Evolutionary conservation across 1,140 invertebrate species (phyloP).

Genomic region (Nasonia giraulti): DNA sequence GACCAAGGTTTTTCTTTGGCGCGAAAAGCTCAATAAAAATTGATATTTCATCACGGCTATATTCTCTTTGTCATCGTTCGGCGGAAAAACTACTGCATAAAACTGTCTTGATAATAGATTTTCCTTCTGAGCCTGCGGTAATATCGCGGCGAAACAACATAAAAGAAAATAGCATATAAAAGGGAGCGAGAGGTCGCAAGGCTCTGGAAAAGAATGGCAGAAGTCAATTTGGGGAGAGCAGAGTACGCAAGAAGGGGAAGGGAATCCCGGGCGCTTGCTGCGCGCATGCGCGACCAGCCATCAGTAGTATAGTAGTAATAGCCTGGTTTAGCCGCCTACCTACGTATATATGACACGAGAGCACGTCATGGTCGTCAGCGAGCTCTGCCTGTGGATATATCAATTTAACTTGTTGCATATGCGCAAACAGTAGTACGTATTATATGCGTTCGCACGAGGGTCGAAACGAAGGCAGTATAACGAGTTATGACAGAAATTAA

Average conservation of each 20-base stretch:
- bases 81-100: not conserved
- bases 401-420: conserved; percentile 62
- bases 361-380: conserved; percentile 34
- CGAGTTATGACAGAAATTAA: not conserved
- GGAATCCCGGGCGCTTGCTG: no score
- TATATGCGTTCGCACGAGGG: not conserved
- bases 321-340: not conserved
- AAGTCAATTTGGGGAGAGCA: not conserved
- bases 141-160: not conserved
- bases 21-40: not conserved
- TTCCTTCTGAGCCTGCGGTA: not conserved
- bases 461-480: not conserved
- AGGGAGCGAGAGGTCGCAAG: not conserved
- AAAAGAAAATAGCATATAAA: conserved; percentile 7
- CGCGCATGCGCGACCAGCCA: no score
- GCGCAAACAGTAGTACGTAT: conserved; percentile 47
- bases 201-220: not conserved
- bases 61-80: not conserved
- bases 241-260: no score
- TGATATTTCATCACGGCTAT: not conserved
- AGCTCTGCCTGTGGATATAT: conserved; percentile 49
- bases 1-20: not conserved
- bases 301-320: not conserved
- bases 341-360: no score
- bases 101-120: not conserved